Evolutionary conservation across 1,140 invertebrate species (phyloP).

Genomic region (Babylonia areolata): DNA sequence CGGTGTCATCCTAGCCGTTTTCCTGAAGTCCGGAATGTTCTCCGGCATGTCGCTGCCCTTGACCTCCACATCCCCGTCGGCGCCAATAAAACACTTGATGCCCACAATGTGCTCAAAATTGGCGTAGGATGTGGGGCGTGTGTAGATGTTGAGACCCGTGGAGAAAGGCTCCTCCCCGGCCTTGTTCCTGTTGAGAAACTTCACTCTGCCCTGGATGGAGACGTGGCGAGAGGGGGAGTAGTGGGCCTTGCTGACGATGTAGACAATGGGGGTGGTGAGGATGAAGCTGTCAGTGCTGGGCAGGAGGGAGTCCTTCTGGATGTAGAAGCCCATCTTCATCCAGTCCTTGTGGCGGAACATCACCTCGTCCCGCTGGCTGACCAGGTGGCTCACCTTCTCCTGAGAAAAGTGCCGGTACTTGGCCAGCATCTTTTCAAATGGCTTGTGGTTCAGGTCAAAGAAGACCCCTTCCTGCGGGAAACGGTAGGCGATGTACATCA

Average conservation of each 20-base stretch:
- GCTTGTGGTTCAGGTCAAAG: slow-evolving; percentile 64
- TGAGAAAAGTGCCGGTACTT: slow-evolving; percentile 61
- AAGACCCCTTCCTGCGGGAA: slow-evolving; percentile 64
- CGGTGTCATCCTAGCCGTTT: slow-evolving; percentile 59
- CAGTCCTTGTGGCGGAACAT: slow-evolving; percentile 66
- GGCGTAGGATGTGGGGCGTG: slow-evolving; percentile 60
- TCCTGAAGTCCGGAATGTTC: slow-evolving; percentile 45
- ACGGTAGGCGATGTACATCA: slow-evolving; percentile 68
- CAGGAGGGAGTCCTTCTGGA: slow-evolving; percentile 66
- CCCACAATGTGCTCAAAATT: slow-evolving; percentile 68
- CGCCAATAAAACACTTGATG: slow-evolving; percentile 68
- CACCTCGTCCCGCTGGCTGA: slow-evolving; percentile 59
- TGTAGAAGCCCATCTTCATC: slow-evolving; percentile 71
- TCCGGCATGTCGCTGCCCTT: slow-evolving; percentile 55
- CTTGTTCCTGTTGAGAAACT: slow-evolving; percentile 65
- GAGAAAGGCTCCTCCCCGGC: slow-evolving; percentile 47
- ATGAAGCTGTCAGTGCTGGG: slow-evolving; percentile 68
- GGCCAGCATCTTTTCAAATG: slow-evolving; percentile 51
- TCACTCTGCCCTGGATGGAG: slow-evolving; percentile 61
- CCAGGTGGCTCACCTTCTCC: slow-evolving; percentile 58
- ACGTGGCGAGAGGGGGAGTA: slow-evolving; percentile 57
- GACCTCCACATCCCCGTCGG: slow-evolving; percentile 64
- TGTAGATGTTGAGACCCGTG: slow-evolving; percentile 68
- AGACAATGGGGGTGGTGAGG: slow-evolving; percentile 62
- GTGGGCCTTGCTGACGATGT: slow-evolving; percentile 64